Percentiles rank a stretch among this genome's conserved stretches.
Evolutionary conservation across 2,888 invertebrate species (phyloP).

Genomic region (Anthrax anthrax): DNA sequence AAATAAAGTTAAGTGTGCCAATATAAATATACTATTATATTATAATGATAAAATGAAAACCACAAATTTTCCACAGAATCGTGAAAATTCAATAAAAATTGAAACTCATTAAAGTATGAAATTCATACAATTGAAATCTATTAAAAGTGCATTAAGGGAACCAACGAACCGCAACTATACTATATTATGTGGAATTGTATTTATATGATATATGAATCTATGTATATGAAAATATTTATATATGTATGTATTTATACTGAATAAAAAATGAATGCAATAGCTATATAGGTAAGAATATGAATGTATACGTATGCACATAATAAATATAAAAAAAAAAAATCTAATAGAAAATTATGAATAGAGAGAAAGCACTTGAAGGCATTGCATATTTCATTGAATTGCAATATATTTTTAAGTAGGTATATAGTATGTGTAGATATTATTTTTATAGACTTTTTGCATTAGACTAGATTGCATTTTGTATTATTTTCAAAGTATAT

Average conservation of each 20-base stretch:
- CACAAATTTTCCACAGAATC: neutral
- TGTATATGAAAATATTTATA: too few species aligned
- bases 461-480: too few species aligned
- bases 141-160: slow-evolving; percentile 9
- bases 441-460: too few species aligned
- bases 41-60: neutral
- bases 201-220: too few species aligned
- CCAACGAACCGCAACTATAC: neutral
- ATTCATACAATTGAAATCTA: slow-evolving; percentile 9
- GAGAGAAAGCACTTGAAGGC: neutral
- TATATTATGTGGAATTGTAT: neutral
- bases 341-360: neutral
- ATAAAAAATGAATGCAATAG: too few species aligned
- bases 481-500: too few species aligned
- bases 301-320: too few species aligned
- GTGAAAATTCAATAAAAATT: neutral
- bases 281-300: too few species aligned
- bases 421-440: neutral
- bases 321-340: neutral
- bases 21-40: too few species aligned
- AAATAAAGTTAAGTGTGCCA: too few species aligned
- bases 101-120: slow-evolving; percentile 8
- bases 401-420: neutral
- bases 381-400: neutral
- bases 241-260: too few species aligned